Percentiles rank a stretch among this genome's conserved stretches.
Evolutionary conservation across 2,888 invertebrate species (phyloP).

Genomic region (Mamestra brassicae): DNA sequence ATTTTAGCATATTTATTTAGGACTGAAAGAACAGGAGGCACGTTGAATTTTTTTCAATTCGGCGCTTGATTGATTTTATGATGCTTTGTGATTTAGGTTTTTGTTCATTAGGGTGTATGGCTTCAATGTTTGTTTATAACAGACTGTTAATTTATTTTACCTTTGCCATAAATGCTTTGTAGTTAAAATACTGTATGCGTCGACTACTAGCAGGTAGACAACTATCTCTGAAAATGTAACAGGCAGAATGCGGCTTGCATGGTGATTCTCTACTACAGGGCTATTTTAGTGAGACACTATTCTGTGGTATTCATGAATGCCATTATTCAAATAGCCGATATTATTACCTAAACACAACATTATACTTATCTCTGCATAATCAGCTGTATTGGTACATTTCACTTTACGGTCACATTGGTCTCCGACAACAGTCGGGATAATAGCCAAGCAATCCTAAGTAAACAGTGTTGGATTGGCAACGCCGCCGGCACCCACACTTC

Average conservation of each 20-base stretch:
- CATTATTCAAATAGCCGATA: constrained; percentile 36
- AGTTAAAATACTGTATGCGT: neutral
- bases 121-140: neutral
- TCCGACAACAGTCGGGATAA: constrained; percentile 69
- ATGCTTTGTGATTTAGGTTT: constrained; percentile 31
- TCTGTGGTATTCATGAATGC: constrained; percentile 19
- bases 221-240: neutral
- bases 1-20: constrained; percentile 86
- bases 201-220: neutral
- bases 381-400: constrained; percentile 45
- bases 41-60: constrained; percentile 78
- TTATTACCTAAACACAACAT: constrained; percentile 38
- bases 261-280: neutral
- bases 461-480: constrained; percentile 80
- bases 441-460: constrained; percentile 86
- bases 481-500: constrained; percentile 81
- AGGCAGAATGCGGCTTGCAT: neutral
- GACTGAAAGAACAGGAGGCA: constrained; percentile 70
- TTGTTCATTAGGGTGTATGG: constrained; percentile 32
- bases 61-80: constrained; percentile 80
- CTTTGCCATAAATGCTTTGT: neutral
- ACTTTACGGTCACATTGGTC: constrained; percentile 65
- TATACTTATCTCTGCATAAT: constrained; percentile 34
- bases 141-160: neutral
- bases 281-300: neutral